Conservation (phyloP, 2,113 vertebrate genomes). For the Scatophagus argus region DNA sequence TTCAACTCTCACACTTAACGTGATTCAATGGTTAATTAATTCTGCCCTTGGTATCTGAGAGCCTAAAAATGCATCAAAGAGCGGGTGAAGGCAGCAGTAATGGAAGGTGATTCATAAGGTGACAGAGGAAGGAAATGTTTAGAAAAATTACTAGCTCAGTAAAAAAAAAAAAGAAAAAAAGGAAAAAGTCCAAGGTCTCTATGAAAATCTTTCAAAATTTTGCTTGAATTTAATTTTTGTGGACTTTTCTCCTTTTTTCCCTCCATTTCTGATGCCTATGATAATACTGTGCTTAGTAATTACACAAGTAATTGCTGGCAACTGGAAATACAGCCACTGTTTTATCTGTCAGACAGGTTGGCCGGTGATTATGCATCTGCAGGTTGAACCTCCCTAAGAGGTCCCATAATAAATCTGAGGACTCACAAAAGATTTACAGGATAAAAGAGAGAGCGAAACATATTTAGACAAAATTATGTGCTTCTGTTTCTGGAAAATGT, state of each 20-base stretch:
- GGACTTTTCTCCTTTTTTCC: neutral
- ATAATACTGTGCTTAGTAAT: neutral
- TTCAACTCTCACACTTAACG: conserved; percentile 44
- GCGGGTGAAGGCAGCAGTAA: conserved; percentile 15
- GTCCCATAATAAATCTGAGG: neutral
- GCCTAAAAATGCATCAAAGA: conserved; percentile 26
- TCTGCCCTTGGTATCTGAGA: conserved; percentile 29
- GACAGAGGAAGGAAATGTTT: neutral
- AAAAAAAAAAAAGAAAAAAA: neutral
- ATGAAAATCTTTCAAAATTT: neutral
- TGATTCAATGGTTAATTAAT: conserved; percentile 51
- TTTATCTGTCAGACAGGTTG: neutral
- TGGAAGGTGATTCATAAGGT: conserved; percentile 4
- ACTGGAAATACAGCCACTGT: neutral
- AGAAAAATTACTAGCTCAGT: neutral
- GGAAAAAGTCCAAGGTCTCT: conserved; percentile 1
- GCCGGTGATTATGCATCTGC: neutral
- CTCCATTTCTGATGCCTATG: neutral
- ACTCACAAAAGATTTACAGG: neutral
- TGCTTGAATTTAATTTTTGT: neutral
- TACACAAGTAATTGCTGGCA: neutral
- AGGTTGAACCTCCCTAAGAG: neutral
- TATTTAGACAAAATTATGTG: neutral
- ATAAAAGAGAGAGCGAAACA: neutral
- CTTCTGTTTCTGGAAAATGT: neutral